A percentile compares a stretch with the other conserved stretches of the same genome.
phyloP scores from a whole-genome alignment of 1,140 invertebrate species.

The Gryon sp. region DNA sequence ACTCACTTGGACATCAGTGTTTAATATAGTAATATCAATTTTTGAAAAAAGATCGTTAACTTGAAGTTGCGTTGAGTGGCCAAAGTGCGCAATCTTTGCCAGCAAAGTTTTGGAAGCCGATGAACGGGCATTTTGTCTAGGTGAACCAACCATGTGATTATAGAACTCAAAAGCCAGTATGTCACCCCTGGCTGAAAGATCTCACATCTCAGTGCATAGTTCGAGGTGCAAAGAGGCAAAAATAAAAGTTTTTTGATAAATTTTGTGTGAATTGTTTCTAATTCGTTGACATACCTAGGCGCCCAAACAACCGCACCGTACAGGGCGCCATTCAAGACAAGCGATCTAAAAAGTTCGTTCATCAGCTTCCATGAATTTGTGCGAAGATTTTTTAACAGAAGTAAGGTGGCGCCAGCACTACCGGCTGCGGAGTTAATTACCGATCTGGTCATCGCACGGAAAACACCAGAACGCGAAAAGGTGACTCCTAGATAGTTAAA shows the following conservation, averaged over 20 bases:
- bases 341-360: background rate
- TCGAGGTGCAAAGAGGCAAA: background rate
- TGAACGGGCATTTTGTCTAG: background rate
- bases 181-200: background rate
- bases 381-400: too few relatives aligned
- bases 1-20: background rate
- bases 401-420: too few relatives aligned
- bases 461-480: too few relatives aligned
- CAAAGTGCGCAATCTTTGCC: background rate
- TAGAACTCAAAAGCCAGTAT: background rate
- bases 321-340: background rate
- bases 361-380: background rate
- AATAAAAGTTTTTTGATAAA: background rate
- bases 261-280: background rate
- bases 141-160: background rate
- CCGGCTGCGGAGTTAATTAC: too few relatives aligned
- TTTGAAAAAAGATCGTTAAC: background rate
- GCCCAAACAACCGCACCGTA: background rate
- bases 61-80: slow-evolving; percentile 5
- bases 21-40: background rate
- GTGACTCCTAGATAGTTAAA: too few relatives aligned
- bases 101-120: background rate
- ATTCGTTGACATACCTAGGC: background rate
- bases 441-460: too few relatives aligned
- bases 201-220: background rate